A percentile compares a stretch with the other conserved stretches of the same genome.
phyloP scores from a whole-genome alignment of 2,888 invertebrate genomes.

The Fragum whitleyi region DNA sequence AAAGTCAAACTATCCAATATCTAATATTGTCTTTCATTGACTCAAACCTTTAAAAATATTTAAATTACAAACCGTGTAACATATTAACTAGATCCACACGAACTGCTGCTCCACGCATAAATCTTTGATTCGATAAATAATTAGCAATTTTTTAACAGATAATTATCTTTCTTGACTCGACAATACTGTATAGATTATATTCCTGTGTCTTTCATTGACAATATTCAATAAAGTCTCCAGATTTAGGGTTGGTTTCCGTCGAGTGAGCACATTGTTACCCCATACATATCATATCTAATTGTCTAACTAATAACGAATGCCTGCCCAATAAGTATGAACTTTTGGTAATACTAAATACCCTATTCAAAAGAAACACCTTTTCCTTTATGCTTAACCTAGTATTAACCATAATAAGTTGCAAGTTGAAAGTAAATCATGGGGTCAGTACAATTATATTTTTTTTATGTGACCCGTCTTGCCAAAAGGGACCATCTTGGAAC shows the following conservation, averaged over 20 bases:
- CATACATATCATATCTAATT: constrained; percentile 9
- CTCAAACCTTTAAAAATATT: background rate
- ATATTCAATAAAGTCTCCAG: constrained; percentile 1
- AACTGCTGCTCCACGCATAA: constrained; percentile 44
- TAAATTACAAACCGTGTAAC: constrained; percentile 41
- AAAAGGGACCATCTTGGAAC: too few species aligned
- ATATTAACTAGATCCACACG: constrained; percentile 56
- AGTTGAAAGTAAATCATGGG: too few species aligned
- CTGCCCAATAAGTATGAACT: background rate
- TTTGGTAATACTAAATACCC: too few species aligned
- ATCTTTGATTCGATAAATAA: constrained; percentile 39
- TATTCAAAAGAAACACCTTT: too few species aligned
- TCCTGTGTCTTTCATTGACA: constrained; percentile 4
- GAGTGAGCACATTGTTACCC: constrained; percentile 39
- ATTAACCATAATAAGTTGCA: too few species aligned
- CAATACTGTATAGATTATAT: background rate
- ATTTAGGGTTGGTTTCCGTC: constrained; percentile 27
- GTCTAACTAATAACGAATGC: background rate
- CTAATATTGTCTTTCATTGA: background rate
- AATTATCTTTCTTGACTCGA: constrained; percentile 19
- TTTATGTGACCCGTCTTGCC: too few species aligned
- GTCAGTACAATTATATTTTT: too few species aligned
- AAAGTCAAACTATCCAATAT: too few species aligned
- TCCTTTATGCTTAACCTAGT: too few species aligned
- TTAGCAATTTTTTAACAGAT: constrained; percentile 46